phyloP scores from a whole-genome alignment of 2,797 vertebrate genomes.

The Xiphorhynchus erythropygius region DNA sequence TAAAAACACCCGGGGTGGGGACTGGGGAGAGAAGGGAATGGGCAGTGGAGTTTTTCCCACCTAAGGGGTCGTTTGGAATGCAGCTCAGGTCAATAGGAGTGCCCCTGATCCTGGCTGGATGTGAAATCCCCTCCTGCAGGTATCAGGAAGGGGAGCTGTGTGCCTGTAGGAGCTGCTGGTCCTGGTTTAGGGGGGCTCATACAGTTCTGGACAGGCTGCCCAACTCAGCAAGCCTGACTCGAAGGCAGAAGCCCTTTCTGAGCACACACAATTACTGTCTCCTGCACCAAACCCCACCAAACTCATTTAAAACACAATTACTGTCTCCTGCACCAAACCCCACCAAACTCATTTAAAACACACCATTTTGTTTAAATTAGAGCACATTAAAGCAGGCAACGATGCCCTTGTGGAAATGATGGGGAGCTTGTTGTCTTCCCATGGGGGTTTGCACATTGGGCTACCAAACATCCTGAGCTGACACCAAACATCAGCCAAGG shows the following conservation, averaged over 20 bases:
- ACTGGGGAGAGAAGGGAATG: neutral
- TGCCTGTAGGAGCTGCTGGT: neutral
- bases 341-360: neutral
- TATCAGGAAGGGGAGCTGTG: neutral
- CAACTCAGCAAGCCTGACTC: neutral
- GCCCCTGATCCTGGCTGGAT: neutral
- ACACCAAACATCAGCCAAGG: neutral
- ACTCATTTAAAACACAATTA: neutral
- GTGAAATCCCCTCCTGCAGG: neutral
- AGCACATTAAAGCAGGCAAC: neutral
- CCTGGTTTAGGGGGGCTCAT: neutral
- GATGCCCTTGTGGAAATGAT: neutral
- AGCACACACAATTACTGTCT: neutral
- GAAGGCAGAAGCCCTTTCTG: neutral
- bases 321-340: too few species aligned
- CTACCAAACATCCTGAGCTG: neutral
- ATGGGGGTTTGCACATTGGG: neutral
- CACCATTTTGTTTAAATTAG: neutral
- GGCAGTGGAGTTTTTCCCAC: slow-evolving; percentile 17
- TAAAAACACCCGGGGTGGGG: neutral
- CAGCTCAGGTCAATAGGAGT: neutral
- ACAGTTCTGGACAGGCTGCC: neutral
- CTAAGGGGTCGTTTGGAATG: neutral
- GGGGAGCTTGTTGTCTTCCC: neutral
- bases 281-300: neutral